Conservation (phyloP, 35 echinoderm and acorn worm genomes). For the Stichopus chloronotus region DNA sequence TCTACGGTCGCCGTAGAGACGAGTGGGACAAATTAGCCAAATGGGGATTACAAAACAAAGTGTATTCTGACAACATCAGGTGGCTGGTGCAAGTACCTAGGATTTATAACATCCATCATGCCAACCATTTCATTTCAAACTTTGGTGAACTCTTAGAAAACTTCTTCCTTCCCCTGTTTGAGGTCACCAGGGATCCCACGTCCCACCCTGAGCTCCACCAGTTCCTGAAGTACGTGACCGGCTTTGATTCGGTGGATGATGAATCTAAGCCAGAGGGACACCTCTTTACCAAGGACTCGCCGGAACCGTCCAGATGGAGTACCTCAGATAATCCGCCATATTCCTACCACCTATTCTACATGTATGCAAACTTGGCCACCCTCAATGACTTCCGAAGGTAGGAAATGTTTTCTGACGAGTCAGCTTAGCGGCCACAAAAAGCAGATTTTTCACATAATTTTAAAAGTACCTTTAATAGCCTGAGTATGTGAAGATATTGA, state of each 20-base stretch:
- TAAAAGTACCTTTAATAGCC: no score
- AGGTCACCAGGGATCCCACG: slow-evolving; percentile 85
- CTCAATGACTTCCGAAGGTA: slow-evolving; percentile 94
- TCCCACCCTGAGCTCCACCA: slow-evolving; percentile 96
- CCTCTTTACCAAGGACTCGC: slow-evolving; percentile 77
- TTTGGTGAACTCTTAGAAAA: slow-evolving; percentile 89
- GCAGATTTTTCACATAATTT: neutral
- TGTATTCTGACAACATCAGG: slow-evolving; percentile 95
- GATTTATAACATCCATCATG: slow-evolving; percentile 85
- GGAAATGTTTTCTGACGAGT: neutral
- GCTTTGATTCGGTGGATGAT: slow-evolving; percentile 98
- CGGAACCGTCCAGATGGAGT: slow-evolving; percentile 82
- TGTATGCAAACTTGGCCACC: slow-evolving; percentile 91
- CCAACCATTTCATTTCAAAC: slow-evolving; percentile 86
- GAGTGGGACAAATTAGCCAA: slow-evolving; percentile 94
- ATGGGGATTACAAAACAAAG: slow-evolving; percentile 84
- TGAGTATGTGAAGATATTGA: no score
- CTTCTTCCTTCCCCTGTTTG: slow-evolving; percentile 94
- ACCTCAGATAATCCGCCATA: slow-evolving; percentile 83
- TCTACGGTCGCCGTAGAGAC: slow-evolving; percentile 77
- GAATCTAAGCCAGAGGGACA: slow-evolving; percentile 94
- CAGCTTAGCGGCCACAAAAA: neutral
- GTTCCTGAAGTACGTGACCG: slow-evolving; percentile 90
- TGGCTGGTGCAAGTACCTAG: slow-evolving; percentile 96
- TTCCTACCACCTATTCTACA: slow-evolving; percentile 95